phyloP scores from a whole-genome alignment of 2,888 invertebrate species.

The Cacoxenus indagator region DNA sequence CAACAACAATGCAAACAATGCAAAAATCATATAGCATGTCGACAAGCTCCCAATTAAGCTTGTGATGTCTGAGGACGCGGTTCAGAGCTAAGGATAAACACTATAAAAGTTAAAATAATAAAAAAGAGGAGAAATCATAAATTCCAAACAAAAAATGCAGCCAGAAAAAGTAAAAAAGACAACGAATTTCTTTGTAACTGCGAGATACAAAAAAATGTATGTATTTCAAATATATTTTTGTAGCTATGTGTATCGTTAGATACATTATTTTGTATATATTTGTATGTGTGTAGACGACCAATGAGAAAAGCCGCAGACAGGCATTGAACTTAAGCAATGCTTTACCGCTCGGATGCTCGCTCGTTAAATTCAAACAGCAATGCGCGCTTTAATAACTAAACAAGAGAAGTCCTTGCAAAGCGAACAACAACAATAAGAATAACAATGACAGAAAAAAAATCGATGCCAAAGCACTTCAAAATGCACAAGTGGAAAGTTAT shows the following conservation, averaged over 20 bases:
- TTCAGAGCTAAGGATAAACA: constrained; percentile 4
- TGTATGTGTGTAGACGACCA: not conserved
- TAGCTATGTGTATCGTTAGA: not conserved
- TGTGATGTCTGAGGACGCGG: constrained; percentile 33
- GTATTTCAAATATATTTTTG: not conserved
- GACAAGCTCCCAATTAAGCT: constrained; percentile 32
- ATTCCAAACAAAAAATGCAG: constrained; percentile 33
- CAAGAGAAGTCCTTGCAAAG: constrained; percentile 39
- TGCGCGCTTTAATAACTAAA: too few species aligned
- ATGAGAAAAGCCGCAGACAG: constrained; percentile 28
- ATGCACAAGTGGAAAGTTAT: not conserved
- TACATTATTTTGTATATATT: constrained; percentile 33
- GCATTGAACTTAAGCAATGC: too few species aligned
- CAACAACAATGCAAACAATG: too few species aligned
- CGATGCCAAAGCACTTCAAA: constrained; percentile 29
- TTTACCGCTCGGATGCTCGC: too few species aligned
- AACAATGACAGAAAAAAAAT: constrained; percentile 32
- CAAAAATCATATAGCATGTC: too few species aligned
- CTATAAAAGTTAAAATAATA: not conserved
- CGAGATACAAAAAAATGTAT: too few species aligned
- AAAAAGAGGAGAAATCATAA: not conserved
- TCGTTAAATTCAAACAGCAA: too few species aligned
- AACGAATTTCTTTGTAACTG: too few species aligned
- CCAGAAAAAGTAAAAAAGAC: too few species aligned
- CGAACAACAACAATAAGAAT: constrained; percentile 30